Conservation (phyloP, 1,140 invertebrate genomes). For the Penaeus vannamei region DNA sequence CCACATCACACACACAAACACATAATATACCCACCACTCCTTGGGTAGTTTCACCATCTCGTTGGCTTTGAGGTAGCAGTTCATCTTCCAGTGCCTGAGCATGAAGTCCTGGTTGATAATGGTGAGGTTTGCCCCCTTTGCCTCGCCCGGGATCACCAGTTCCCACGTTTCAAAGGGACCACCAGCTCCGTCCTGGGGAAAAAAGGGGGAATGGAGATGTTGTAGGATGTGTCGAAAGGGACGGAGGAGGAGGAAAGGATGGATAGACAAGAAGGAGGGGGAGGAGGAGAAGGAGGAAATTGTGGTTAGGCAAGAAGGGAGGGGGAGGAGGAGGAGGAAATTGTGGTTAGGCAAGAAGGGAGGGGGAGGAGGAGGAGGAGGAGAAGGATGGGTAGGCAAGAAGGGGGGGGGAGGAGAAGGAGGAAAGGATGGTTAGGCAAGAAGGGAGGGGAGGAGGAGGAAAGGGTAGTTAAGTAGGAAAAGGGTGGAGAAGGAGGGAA, state of each 20-base stretch:
- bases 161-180: slow-evolving; percentile 67
- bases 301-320: no score
- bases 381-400: no score
- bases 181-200: slow-evolving; percentile 50
- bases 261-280: not conserved
- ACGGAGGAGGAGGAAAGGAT: not conserved
- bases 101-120: slow-evolving; percentile 53
- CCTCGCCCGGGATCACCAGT: slow-evolving; percentile 44
- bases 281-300: no score
- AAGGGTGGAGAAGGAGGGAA: no score
- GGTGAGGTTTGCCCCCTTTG: slow-evolving; percentile 36
- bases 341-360: no score
- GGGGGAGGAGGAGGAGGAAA: no score
- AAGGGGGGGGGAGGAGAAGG: not conserved
- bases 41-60: slow-evolving; percentile 55
- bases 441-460: not conserved
- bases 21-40: slow-evolving; percentile 32
- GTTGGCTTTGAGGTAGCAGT: slow-evolving; percentile 60
- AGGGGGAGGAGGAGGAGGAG: no score
- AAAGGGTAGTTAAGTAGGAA: not conserved
- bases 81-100: slow-evolving; percentile 61
- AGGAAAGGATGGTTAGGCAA: no score
- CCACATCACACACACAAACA: not conserved
- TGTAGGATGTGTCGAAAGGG: not conserved
- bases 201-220: not conserved